Percentiles rank a stretch among this genome's conserved stretches.
Evolutionary conservation across 2,113 vertebrate genomes (phyloP).

Genomic region (Rhinopithecus roxellana): DNA sequence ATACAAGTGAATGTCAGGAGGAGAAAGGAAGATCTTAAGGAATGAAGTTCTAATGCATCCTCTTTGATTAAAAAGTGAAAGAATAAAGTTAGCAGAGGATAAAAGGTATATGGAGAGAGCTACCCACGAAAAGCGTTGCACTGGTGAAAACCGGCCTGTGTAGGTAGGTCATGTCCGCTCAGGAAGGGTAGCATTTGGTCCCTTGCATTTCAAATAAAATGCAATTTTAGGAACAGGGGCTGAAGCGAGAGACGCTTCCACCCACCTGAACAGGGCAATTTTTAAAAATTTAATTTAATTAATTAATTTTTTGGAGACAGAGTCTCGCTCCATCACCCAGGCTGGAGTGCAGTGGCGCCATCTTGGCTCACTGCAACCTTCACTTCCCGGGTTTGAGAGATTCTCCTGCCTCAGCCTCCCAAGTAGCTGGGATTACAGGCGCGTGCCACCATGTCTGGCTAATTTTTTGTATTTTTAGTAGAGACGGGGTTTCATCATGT

Average conservation of each 20-base stretch:
- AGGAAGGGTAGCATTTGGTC: background rate
- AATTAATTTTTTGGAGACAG: no score
- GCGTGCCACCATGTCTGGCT: no score
- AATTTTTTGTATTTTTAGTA: no score
- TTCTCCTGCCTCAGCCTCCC: no score
- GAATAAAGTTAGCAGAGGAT: background rate
- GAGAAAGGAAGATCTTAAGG: background rate
- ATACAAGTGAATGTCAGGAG: background rate
- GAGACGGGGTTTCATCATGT: no score
- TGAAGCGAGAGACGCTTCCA: background rate
- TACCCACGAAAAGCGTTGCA: background rate
- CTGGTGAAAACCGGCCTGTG: background rate
- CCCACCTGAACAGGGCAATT: background rate
- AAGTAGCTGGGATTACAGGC: no score
- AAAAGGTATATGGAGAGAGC: background rate
- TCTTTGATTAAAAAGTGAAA: constrained; percentile 17
- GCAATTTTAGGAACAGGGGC: background rate
- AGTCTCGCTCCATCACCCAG: no score
- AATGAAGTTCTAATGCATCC: background rate
- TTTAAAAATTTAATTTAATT: no score
- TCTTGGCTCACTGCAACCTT: no score
- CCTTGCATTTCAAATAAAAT: background rate
- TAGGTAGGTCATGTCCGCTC: background rate
- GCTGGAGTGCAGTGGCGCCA: no score
- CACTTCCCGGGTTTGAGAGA: no score